Base-by-base conservation (phyloP, 2,113 vertebrate species). In the Bubo blakistoni region DNA sequence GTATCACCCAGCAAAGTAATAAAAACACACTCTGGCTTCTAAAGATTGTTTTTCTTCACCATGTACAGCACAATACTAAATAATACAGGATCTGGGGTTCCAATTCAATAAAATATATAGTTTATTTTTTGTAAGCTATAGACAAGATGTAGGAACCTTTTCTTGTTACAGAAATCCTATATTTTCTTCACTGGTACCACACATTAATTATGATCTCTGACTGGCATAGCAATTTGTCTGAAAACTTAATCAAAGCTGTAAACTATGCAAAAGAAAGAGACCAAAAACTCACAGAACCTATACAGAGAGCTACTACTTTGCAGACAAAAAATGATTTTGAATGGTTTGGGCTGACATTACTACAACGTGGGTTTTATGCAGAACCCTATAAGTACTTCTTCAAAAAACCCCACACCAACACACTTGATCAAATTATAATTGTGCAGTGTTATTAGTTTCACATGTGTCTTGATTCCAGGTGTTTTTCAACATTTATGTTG, bases 391-490 rank as follows among this genome's bases (percentile, higher is more conserved):
- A 98, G 93, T 91, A 96, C 70, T 57, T 81, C 34, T 81, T 78
- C 42, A 38, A 92, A 88, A 96, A 88, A 24, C 9, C 10, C 17
- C 19, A 66, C 25, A 82, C 21, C 54, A 92, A 72, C 47, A 69
- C 94, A 97, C 97, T 98, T 94, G 81, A 98, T 97, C 97, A 95
- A 96, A 96, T 97, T 98, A 95, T 97, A 97, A 97, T 96, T 98
- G 90, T 96, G 97, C 94, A 70, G 61, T 44, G 94, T 98, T 98
- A 98, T 97, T 95, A 97, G 97, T 97, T 98, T 98, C 98, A 97
- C 86, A 96, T 94, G 95, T 96, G 98, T 98, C 98, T 97, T 95
- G 96, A 98, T 98, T 98, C 95, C 78, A 97, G 90, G 97, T 97
- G 97, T 98, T 98, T 46, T 46, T 46, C 44, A 46, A 46, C 44